phyloP scores from a whole-genome alignment of 2,113 vertebrate species.

The Zapornia atra region DNA sequence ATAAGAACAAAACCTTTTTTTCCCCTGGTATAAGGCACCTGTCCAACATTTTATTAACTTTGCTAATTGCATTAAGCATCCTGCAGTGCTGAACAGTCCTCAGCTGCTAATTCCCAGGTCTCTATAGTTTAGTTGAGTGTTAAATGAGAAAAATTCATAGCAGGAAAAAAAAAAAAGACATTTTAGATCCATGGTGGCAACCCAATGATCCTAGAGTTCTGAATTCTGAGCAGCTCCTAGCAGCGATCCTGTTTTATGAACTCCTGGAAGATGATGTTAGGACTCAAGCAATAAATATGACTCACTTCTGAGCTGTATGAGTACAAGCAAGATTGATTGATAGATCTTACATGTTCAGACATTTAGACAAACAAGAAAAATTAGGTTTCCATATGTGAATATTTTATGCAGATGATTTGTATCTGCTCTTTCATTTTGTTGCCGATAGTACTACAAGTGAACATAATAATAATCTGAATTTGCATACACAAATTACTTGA shows the following conservation, averaged over 20 bases:
- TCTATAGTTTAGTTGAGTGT: neutral
- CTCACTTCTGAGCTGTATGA: neutral
- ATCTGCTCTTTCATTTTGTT: conserved; percentile 53
- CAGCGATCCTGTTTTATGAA: neutral
- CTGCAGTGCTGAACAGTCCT: neutral
- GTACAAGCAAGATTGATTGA: conserved; percentile 20
- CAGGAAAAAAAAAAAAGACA: neutral
- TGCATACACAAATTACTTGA: conserved; percentile 59
- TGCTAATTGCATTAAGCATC: conserved; percentile 52
- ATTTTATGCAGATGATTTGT: conserved; percentile 54
- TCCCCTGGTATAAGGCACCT: neutral
- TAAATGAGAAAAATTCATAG: neutral
- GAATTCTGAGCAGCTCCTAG: neutral
- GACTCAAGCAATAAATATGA: neutral
- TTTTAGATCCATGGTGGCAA: neutral
- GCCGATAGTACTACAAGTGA: conserved; percentile 24
- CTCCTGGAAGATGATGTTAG: neutral
- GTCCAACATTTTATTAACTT: conserved; percentile 39
- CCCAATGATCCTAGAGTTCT: neutral
- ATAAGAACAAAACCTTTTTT: neutral
- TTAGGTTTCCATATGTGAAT: conserved; percentile 4
- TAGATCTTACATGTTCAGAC: neutral
- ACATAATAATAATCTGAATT: conserved; percentile 48
- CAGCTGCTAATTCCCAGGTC: conserved; percentile 8
- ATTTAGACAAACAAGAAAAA: conserved; percentile 22